phyloP scores from a whole-genome alignment of 2,113 vertebrate genomes.

The Nyctereutes procyonoides region DNA sequence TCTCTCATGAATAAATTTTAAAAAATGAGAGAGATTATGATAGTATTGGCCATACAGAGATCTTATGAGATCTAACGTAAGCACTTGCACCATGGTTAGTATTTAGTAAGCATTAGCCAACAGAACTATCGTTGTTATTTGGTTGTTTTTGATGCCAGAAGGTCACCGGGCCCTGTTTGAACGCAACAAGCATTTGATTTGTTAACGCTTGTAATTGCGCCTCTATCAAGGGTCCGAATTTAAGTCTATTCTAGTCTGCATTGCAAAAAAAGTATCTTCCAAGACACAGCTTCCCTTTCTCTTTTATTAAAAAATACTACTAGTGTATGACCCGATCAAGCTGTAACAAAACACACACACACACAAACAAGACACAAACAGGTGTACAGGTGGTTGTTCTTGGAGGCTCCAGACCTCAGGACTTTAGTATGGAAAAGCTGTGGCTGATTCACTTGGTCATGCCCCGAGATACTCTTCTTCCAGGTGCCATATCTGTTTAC shows the following conservation, averaged over 20 bases:
- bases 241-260: neutral
- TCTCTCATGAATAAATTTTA: no score
- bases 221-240: neutral
- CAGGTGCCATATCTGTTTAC: neutral
- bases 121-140: neutral
- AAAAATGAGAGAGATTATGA: neutral
- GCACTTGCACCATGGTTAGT: neutral
- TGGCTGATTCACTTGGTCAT: neutral
- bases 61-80: neutral
- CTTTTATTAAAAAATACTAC: constrained; percentile 39
- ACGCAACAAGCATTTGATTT: neutral
- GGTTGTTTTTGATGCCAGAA: neutral
- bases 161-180: neutral
- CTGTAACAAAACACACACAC: neutral
- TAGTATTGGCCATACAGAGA: neutral
- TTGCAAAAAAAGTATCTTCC: constrained; percentile 40
- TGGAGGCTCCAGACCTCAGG: neutral
- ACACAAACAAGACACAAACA: neutral
- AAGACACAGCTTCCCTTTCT: neutral
- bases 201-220: neutral
- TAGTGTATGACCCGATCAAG: neutral
- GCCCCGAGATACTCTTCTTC: neutral
- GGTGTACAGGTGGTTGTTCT: neutral
- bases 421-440: neutral
- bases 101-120: neutral